Evolutionary conservation across 2,888 invertebrate genomes (phyloP).

Genomic region (Drosophila atripex): DNA sequence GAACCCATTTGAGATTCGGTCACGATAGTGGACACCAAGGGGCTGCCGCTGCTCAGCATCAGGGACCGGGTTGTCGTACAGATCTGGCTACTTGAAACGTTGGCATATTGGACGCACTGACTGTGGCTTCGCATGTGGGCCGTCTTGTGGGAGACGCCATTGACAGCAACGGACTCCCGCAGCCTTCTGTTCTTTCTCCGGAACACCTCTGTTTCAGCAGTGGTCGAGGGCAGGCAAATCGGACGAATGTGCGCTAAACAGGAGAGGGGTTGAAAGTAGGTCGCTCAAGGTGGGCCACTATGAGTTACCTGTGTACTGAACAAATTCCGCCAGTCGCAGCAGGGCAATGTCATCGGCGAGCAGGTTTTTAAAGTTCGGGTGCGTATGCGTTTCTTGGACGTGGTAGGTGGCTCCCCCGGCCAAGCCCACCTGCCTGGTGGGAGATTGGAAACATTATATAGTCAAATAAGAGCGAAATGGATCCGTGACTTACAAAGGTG

Average conservation of each 20-base stretch:
- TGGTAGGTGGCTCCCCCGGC: not conserved
- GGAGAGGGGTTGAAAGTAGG: not conserved
- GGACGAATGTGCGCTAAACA: slow-evolving; percentile 1
- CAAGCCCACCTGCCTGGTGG: not conserved
- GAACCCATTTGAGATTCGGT: not conserved
- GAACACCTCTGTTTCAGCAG: not conserved
- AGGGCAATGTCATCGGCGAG: slow-evolving; percentile 1
- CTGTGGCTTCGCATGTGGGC: not conserved
- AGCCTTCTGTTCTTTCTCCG: not conserved
- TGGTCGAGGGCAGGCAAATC: not conserved
- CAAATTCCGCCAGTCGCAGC: not conserved
- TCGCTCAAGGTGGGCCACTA: too few relatives aligned
- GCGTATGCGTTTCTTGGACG: not conserved
- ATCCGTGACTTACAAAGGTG: not conserved
- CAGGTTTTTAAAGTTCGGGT: not conserved
- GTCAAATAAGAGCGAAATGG: not conserved
- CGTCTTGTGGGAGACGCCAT: not conserved
- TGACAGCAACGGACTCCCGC: not conserved
- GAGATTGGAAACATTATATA: not conserved
- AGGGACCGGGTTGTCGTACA: not conserved
- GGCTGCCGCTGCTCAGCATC: slow-evolving; percentile 6
- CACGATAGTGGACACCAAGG: slow-evolving; percentile 1
- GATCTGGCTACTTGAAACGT: not conserved
- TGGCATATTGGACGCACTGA: not conserved
- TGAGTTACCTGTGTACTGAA: not conserved